These are phyloP conservation scores for Tethea ocularis DNA, from an alignment of 2,888 invertebrate species.

Conservation along the genomic window DNA sequence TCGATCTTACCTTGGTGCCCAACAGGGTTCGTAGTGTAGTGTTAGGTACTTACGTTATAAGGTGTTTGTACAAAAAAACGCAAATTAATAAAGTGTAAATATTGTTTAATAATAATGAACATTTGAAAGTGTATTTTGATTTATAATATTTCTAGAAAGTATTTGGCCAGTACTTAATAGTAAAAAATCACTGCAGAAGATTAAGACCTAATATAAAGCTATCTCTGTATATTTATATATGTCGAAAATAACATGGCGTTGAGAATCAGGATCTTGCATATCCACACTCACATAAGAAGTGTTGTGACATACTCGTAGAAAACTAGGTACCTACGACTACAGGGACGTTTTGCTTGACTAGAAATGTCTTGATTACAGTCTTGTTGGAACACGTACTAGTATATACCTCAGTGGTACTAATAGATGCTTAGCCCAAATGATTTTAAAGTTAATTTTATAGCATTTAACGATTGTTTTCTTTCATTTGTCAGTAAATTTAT, in stretches of 20 bases:
- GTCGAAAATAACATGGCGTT: conserved; percentile 17
- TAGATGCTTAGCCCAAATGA: too few relatives aligned
- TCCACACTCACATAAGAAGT: conserved; percentile 11
- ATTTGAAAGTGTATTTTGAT: too few relatives aligned
- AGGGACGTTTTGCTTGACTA: background rate
- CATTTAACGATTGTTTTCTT: too few relatives aligned
- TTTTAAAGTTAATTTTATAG: too few relatives aligned
- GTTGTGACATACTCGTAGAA: conserved; percentile 20
- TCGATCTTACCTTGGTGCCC: background rate
- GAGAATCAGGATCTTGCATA: conserved; percentile 25
- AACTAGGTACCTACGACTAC: conserved; percentile 16
- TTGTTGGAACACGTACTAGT: background rate
- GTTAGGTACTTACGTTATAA: too few relatives aligned
- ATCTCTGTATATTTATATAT: background rate
- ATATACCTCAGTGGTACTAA: too few relatives aligned
- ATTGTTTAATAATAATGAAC: background rate
- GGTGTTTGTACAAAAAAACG: too few relatives aligned
- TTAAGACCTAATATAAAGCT: background rate
- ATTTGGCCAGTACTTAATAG: too few relatives aligned
- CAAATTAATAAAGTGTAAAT: background rate
- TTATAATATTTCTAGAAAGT: too few relatives aligned
- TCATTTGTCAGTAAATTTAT: too few relatives aligned
- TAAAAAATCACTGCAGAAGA: too few relatives aligned
- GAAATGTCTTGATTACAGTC: background rate
- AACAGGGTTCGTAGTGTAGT: too few relatives aligned